These are phyloP conservation scores for Nannobrachium achirus DNA, from an alignment of 2,113 vertebrate genomes.

Conservation along the genomic window DNA sequence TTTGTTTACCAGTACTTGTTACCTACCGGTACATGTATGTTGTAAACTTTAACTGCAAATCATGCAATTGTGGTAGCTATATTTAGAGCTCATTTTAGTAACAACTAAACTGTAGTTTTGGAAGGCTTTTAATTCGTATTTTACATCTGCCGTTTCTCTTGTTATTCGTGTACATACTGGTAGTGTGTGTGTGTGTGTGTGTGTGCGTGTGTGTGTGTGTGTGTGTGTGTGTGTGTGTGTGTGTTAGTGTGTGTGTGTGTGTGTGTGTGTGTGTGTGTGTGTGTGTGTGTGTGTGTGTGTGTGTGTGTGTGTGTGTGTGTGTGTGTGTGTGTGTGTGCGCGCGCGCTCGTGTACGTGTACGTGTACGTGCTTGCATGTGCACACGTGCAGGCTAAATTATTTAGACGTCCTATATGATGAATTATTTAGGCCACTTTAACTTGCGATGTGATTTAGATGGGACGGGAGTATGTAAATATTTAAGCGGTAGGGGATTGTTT, in stretches of 20 bases:
- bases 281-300: neutral
- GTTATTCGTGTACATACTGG: too few species aligned
- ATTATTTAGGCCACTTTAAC: constrained; percentile 62
- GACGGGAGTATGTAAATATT: constrained; percentile 42
- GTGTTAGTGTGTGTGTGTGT: neutral
- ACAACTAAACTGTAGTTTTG: too few species aligned
- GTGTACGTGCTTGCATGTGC: constrained; percentile 8
- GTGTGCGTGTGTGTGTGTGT: neutral
- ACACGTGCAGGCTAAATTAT: constrained; percentile 58
- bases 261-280: neutral
- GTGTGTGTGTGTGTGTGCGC: constrained; percentile 1
- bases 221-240: neutral
- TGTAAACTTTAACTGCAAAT: too few species aligned
- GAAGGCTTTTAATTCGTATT: neutral
- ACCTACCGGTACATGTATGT: too few species aligned
- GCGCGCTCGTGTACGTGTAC: neutral
- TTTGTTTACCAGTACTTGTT: too few species aligned
- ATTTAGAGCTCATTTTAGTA: too few species aligned
- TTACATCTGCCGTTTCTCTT: too few species aligned
- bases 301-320: neutral
- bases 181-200: neutral
- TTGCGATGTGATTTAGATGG: constrained; percentile 62
- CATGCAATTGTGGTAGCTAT: too few species aligned
- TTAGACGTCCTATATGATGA: constrained; percentile 43
- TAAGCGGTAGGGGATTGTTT: constrained; percentile 24